Evolutionary conservation across 2,113 vertebrate species (phyloP).

Genomic region (Calidris pygmaea): DNA sequence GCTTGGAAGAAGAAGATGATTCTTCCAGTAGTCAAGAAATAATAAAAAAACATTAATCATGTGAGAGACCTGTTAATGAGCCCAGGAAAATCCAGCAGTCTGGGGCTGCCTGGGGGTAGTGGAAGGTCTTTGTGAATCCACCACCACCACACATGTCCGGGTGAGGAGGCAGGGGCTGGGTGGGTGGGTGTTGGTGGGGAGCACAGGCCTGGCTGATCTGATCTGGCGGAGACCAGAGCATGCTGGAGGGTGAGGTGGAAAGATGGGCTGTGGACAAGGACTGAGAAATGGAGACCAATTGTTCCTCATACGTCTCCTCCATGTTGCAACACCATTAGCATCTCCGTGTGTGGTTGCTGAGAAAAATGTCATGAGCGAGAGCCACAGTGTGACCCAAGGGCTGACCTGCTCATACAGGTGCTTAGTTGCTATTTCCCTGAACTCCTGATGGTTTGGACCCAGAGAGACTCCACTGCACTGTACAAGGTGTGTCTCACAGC

Average conservation of each 20-base stretch:
- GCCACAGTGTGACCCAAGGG: not conserved
- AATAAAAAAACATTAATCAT: not conserved
- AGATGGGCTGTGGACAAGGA: not conserved
- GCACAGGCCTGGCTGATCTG: not conserved
- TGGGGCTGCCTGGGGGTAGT: not conserved
- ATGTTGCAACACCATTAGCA: not conserved
- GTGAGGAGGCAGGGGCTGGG: not conserved
- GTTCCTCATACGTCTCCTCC: not conserved
- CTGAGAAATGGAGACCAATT: not conserved
- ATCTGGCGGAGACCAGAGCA: not conserved
- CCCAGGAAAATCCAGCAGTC: not conserved
- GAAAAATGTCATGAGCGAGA: not conserved
- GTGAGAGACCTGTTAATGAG: not conserved
- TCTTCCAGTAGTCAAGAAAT: not conserved
- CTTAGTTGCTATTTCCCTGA: not conserved
- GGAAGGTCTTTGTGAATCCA: not conserved
- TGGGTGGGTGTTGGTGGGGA: not conserved
- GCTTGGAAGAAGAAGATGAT: not conserved
- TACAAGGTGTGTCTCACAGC: not conserved
- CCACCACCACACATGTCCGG: fast-evolving
- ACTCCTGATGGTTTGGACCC: not conserved
- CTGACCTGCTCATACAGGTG: not conserved
- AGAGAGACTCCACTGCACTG: not conserved
- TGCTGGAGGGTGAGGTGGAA: not conserved
- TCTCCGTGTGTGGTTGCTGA: not conserved